Evolutionary conservation across 2,797 vertebrate species (phyloP), one percentile per base, ranked within the genome.

Genomic region (Lagocephalus sceleratus): DNA sequence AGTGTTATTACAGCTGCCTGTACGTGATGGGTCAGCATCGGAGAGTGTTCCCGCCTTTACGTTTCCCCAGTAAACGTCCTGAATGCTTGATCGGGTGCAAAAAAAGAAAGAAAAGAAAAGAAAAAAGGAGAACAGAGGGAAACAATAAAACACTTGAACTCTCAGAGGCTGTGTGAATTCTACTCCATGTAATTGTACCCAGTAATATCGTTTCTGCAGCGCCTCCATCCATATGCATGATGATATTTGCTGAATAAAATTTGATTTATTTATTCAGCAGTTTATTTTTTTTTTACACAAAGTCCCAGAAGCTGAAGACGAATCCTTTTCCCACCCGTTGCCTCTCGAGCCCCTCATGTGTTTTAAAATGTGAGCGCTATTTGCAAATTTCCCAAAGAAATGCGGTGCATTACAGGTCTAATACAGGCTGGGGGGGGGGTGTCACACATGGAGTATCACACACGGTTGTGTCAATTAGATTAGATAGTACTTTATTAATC

Each of bases 11-110:
- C 47, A 39, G 32, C 44, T 16, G 54, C 22, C 38, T 43, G 25
- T 47, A 54, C 22, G 29, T 48, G 41, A 61, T 54, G 29, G 22
- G 20, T 35, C 39, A 69, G 66, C 45, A 46, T 48, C 26, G 54
- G 16, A 40, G 7, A 55, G 20, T 20, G 20, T 22, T 19, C 57
- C 50, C 47, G 19, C 22, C 17, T 59, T 52, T 14, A 29, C 29
- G 22, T 25, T 43, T 53, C n/a, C 23, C 3, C 35, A 35, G 21
- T 53, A 58, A 20, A 60, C 64, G 40, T 55, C 19, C 16, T 23
- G 43, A 8, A 20, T 25, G 29, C 38, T 41, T 44, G 46, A 12
- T 15, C 52, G 50, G 32, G 60, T 54, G 23, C 10, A 49, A 22
- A 43, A 69, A 50, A 16, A 15, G 23, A 22, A 5, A 43, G 25